Conservation (phyloP, 2,888 invertebrate species). For the Eristalinus aeneus region DNA sequence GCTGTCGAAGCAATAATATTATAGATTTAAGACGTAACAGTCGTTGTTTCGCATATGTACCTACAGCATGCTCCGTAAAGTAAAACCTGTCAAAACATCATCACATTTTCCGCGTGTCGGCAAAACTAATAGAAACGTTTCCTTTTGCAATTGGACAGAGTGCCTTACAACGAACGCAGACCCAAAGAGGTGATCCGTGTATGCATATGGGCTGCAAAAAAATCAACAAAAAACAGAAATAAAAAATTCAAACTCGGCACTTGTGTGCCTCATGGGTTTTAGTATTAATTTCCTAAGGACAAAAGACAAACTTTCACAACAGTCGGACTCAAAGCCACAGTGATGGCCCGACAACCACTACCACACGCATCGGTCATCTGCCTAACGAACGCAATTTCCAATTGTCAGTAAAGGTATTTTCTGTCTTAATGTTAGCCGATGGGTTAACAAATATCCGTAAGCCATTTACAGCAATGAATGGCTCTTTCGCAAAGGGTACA, state of each 20-base stretch:
- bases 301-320: constrained; percentile 60
- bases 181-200: constrained; percentile 30
- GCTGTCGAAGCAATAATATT: not conserved
- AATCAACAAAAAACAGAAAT: constrained; percentile 27
- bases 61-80: constrained; percentile 37
- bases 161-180: constrained; percentile 23
- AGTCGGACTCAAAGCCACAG: not conserved
- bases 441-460: constrained; percentile 24
- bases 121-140: constrained; percentile 54
- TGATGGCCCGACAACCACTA: not conserved
- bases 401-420: constrained; percentile 28
- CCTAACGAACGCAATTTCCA: constrained; percentile 15
- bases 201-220: constrained; percentile 19
- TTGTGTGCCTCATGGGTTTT: constrained; percentile 43
- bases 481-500: constrained; percentile 30
- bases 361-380: not conserved
- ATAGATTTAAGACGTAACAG: not conserved
- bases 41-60: constrained; percentile 17
- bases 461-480: constrained; percentile 43
- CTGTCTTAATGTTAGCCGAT: constrained; percentile 46
- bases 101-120: constrained; percentile 5
- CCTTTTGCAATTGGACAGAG: constrained; percentile 50
- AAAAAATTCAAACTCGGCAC: constrained; percentile 63
- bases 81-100: constrained; percentile 54
- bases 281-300: constrained; percentile 60